phyloP scores from a whole-genome alignment of 2,797 vertebrate species.

The Taenioides sp. region DNA sequence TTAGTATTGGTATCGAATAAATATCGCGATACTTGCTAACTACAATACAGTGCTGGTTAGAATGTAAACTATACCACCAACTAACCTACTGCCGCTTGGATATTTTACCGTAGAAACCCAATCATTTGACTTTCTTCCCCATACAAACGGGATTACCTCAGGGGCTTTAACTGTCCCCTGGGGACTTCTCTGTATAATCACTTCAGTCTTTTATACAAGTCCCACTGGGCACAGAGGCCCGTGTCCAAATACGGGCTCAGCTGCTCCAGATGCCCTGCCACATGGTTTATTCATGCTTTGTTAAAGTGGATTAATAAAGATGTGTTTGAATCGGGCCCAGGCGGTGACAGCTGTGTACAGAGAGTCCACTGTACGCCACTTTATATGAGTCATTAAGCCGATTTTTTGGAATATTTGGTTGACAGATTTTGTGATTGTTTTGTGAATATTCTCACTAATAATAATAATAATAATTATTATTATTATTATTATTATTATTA shows the following conservation, averaged over 20 bases:
- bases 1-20: too few relatives aligned
- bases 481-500: too few relatives aligned
- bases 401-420: too few relatives aligned
- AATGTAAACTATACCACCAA: not conserved
- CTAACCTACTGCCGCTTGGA: not conserved
- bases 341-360: not conserved
- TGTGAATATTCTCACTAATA: too few relatives aligned
- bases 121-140: not conserved
- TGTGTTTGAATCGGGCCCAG: not conserved
- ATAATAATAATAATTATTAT: too few relatives aligned
- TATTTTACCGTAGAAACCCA: not conserved
- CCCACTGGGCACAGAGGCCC: not conserved
- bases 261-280: slow-evolving; percentile 3
- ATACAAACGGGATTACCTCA: not conserved
- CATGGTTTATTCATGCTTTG: not conserved
- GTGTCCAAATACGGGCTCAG: not conserved
- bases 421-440: too few relatives aligned
- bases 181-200: not conserved
- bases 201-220: not conserved
- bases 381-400: not conserved
- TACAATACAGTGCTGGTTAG: not conserved
- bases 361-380: not conserved
- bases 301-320: not conserved
- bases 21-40: too few relatives aligned
- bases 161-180: not conserved